These are phyloP conservation scores for Eira barbara DNA, from an alignment of 2,113 vertebrate genomes.

Conservation along the genomic window DNA sequence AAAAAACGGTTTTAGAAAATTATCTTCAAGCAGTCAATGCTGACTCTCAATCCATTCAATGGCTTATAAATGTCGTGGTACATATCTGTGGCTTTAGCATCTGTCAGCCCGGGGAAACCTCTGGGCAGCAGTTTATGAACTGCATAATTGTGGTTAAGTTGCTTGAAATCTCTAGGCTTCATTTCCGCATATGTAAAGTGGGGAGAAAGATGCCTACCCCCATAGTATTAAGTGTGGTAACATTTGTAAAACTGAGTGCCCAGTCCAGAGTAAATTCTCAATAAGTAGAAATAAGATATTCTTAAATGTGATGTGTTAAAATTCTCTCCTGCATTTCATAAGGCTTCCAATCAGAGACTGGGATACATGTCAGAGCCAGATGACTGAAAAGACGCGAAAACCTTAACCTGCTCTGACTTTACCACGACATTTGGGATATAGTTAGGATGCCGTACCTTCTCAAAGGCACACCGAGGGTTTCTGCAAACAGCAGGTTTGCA, in stretches of 20 bases:
- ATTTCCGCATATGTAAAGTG: background rate
- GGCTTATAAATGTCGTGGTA: background rate
- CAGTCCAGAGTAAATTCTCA: background rate
- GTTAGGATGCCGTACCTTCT: conserved; percentile 83
- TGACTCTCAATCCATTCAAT: background rate
- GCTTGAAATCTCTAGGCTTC: background rate
- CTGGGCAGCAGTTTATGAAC: background rate
- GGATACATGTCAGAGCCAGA: background rate
- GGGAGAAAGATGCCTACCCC: background rate
- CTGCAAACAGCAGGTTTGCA: conserved; percentile 86
- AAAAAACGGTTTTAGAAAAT: background rate
- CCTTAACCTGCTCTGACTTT: background rate
- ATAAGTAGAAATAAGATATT: conserved; percentile 13
- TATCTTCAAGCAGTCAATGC: background rate
- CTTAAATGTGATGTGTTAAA: background rate
- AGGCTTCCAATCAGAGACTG: background rate
- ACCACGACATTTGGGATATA: background rate
- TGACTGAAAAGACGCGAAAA: background rate
- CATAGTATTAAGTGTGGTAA: background rate
- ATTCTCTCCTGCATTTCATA: background rate
- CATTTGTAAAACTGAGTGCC: background rate
- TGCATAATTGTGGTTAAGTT: background rate
- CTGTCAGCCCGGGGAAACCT: background rate
- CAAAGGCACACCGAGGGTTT: conserved; percentile 89
- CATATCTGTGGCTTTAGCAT: background rate